A percentile compares a stretch with the other conserved stretches of the same genome.
Evolutionary conservation across 2,113 vertebrate species (phyloP).

Genomic region (Laticauda laticaudata): DNA sequence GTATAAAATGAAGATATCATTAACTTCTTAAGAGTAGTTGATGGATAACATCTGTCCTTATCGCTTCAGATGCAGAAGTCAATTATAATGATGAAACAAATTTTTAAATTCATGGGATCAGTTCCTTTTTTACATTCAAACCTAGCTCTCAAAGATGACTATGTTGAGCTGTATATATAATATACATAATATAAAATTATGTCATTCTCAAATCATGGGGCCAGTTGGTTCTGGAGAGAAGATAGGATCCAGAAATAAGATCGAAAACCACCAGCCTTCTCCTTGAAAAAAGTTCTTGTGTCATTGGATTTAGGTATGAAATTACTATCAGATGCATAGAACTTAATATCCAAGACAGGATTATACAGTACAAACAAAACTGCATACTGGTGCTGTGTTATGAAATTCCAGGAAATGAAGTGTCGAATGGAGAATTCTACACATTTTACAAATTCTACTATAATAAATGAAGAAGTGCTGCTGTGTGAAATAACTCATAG

Average conservation of each 20-base stretch:
- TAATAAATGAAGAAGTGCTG: not conserved
- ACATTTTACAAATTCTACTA: not conserved
- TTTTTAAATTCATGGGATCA: not conserved
- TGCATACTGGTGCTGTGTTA: not conserved
- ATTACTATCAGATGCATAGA: not conserved
- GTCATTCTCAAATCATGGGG: not conserved
- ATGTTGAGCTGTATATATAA: not conserved
- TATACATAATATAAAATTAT: not conserved
- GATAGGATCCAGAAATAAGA: not conserved
- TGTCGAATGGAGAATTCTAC: not conserved
- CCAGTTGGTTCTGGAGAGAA: not conserved
- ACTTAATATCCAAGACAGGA: not conserved
- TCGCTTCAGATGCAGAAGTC: not conserved
- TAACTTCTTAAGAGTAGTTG: conserved; percentile 21
- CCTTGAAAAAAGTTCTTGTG: not conserved
- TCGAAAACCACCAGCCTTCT: not conserved
- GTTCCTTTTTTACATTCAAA: not conserved
- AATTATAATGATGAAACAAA: not conserved
- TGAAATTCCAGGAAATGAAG: not conserved
- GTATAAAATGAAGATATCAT: conserved; percentile 39
- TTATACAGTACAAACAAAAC: not conserved
- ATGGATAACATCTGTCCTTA: conserved; percentile 54
- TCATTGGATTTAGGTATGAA: not conserved
- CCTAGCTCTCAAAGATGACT: not conserved
- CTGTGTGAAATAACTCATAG: not conserved